phyloP scores from a whole-genome alignment of 2,113 vertebrate genomes.

The Salminus brasiliensis region DNA sequence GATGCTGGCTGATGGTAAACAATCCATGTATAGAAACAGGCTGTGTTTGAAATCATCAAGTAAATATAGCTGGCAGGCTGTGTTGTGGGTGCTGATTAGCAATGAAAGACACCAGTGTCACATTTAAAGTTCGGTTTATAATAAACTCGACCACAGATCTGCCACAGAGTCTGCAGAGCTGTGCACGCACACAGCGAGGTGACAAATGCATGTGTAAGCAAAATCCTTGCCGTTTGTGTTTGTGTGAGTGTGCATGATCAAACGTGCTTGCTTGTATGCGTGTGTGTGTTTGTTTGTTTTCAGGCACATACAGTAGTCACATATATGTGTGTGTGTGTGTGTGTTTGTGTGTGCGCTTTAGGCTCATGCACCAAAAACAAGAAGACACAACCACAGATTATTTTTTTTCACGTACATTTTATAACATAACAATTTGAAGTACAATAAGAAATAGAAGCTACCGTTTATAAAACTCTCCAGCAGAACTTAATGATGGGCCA shows the following conservation, averaged over 20 bases:
- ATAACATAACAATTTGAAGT: constrained; percentile 86
- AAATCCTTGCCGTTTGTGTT: constrained; percentile 7
- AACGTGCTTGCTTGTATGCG: not conserved
- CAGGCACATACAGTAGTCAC: too few relatives aligned
- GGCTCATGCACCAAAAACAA: too few relatives aligned
- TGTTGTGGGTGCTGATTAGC: constrained; percentile 25
- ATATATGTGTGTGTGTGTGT: not conserved
- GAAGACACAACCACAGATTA: constrained; percentile 43
- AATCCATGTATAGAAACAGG: not conserved
- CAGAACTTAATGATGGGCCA: constrained; percentile 99
- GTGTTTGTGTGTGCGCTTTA: not conserved
- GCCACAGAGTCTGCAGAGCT: constrained; percentile 34
- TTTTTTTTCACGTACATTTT: constrained; percentile 89
- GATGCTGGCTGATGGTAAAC: not conserved
- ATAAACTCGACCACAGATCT: constrained; percentile 47
- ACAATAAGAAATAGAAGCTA: constrained; percentile 98
- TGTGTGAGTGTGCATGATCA: not conserved
- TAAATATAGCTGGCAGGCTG: constrained; percentile 18
- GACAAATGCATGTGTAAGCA: constrained; percentile 17
- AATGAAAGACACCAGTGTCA: constrained; percentile 37
- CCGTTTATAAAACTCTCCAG: constrained; percentile 99
- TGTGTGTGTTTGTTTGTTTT: constrained; percentile 19
- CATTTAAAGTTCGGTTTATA: constrained; percentile 39
- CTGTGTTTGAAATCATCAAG: not conserved
- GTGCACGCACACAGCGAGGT: not conserved